Percentiles rank a stretch among this genome's conserved stretches.
phyloP scores from a whole-genome alignment of 2,888 invertebrate genomes.

The Thymelicus lineola region DNA sequence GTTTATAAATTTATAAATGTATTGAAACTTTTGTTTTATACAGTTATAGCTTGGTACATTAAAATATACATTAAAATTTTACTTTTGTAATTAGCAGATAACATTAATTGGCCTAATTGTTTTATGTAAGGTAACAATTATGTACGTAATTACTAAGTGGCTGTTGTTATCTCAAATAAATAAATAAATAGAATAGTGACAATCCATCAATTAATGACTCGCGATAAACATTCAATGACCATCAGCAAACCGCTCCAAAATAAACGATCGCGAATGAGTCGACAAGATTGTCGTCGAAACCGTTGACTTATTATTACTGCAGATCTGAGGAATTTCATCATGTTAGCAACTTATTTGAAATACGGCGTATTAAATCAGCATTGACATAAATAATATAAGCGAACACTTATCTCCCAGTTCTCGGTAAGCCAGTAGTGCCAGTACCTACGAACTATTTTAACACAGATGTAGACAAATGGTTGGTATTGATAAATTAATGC shows the following conservation, averaged over 20 bases:
- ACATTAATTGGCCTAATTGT: no score
- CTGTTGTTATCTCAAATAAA: no score
- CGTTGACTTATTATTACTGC: conserved; percentile 30
- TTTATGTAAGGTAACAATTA: no score
- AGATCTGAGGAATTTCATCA: conserved; percentile 24
- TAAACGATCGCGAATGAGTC: conserved; percentile 10
- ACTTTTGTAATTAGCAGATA: no score
- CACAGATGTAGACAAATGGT: conserved; percentile 29
- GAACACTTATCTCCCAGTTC: conserved; percentile 25
- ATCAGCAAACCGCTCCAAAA: neutral
- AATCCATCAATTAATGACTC: neutral
- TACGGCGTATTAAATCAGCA: conserved; percentile 33
- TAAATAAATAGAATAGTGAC: no score
- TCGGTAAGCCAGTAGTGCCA: conserved; percentile 13
- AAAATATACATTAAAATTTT: no score
- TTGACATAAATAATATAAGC: conserved; percentile 34
- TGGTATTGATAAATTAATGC: conserved; percentile 23
- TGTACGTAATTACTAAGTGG: no score
- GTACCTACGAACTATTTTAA: conserved; percentile 12
- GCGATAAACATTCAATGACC: neutral
- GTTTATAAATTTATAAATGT: no score
- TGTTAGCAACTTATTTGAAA: conserved; percentile 28
- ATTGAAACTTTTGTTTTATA: no score
- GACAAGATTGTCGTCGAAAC: conserved; percentile 21
- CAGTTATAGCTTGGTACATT: no score